Conservation (phyloP, 2,113 vertebrate genomes). For the Mustela lutreola region DNA sequence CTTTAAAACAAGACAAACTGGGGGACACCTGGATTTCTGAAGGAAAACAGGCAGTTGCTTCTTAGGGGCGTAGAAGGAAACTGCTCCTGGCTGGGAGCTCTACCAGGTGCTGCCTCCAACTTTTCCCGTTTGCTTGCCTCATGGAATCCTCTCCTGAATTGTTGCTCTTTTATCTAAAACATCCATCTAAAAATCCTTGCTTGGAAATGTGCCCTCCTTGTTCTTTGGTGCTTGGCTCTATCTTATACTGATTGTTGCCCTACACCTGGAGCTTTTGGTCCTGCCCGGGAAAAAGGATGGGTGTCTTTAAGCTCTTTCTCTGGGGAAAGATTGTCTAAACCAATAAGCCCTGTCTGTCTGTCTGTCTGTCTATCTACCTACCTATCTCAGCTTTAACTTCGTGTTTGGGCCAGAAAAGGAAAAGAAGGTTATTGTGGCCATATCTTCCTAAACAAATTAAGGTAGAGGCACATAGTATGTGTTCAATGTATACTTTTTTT, state of each 20-base stretch:
- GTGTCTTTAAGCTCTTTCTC: slow-evolving; percentile 1
- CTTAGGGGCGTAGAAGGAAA: background rate
- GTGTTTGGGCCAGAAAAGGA: background rate
- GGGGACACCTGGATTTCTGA: background rate
- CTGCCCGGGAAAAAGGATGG: background rate
- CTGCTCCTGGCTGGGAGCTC: background rate
- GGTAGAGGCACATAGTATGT: background rate
- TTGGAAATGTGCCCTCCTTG: background rate
- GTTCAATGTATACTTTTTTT: background rate
- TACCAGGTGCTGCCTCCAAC: slow-evolving; percentile 47
- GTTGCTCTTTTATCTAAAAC: background rate
- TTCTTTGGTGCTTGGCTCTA: background rate
- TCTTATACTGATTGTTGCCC: background rate
- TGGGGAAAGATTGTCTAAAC: slow-evolving; percentile 11
- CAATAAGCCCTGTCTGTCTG: background rate
- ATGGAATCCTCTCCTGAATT: background rate
- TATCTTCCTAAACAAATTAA: slow-evolving; percentile 30
- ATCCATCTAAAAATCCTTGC: background rate
- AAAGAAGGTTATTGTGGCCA: background rate
- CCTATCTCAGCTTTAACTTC: background rate
- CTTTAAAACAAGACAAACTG: background rate
- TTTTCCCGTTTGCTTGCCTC: background rate
- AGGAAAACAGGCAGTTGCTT: background rate
- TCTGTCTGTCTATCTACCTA: background rate
- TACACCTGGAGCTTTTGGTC: background rate